Evolutionary conservation across 2,888 invertebrate species (phyloP), one percentile per base, ranked within the genome.

Genomic region (Athripsodes cinereus): DNA sequence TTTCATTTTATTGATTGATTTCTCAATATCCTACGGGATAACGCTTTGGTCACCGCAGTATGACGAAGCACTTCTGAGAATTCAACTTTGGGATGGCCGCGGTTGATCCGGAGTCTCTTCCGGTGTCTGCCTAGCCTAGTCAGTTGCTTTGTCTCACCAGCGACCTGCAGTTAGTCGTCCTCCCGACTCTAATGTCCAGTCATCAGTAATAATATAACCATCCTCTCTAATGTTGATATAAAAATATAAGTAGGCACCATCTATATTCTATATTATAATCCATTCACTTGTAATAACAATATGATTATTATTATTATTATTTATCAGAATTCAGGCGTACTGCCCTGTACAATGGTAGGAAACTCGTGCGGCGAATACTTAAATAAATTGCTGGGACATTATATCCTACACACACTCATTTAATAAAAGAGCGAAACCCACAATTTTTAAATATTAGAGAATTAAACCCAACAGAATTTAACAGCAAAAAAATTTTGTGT

Each of bases 11-110:
- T n/a, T n/a, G n/a, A n/a, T n/a, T n/a, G n/a, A n/a, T n/a, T n/a
- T n/a, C n/a, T n/a, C n/a, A n/a, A n/a, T n/a, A n/a, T n/a, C n/a
- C n/a, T n/a, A n/a, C n/a, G n/a, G n/a, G n/a, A n/a, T n/a, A n/a
- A n/a, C n/a, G 10, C 26, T 6, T 21, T 50, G 50, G 50, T 50
- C 22, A 50, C 50, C 50, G 6, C 16, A 21, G 10, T 19, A 55
- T 55, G 55, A 55, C 58, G 55, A 51, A 58, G 51, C 55, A 55
- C 34, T 59, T 59, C 59, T 52, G 31, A 46, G 59, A 59, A 59
- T 44, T 22, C 2, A 26, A 44, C 59, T 59, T 59, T 55, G 40
- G 55, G 55, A 52, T 54, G 57, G 53, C 35, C 58, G 49, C 49
- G 50, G 53, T 34, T 55, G 34, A 59, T 59, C 59, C 59, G 59